These are phyloP conservation scores for Agrenia bidenticulata DNA, from an alignment of 2,888 invertebrate genomes.

Conservation along the genomic window DNA sequence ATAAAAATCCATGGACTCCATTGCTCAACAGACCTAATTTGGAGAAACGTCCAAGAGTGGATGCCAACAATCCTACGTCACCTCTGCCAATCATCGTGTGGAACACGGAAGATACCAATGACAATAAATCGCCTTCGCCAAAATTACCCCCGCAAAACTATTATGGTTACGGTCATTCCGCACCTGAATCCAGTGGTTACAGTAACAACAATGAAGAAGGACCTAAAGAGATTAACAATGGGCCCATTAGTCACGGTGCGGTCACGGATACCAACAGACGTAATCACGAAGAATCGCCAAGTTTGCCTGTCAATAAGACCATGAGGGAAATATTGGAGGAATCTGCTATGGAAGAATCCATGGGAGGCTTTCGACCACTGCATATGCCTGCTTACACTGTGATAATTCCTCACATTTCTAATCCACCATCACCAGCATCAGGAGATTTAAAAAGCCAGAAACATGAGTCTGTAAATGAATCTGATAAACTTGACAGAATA, in stretches of 20 bases:
- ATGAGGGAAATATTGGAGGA: not conserved
- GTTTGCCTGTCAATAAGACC: constrained; percentile 11
- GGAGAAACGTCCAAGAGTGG: constrained; percentile 49
- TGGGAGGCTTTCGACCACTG: constrained; percentile 38
- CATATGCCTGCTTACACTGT: constrained; percentile 48
- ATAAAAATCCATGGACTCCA: constrained; percentile 50
- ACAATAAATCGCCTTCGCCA: constrained; percentile 1
- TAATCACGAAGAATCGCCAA: constrained; percentile 6
- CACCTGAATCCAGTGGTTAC: not conserved
- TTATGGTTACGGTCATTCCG: constrained; percentile 40
- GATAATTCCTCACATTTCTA: constrained; percentile 50
- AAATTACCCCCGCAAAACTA: constrained; percentile 24
- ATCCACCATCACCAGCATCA: constrained; percentile 11
- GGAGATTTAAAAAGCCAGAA: not conserved
- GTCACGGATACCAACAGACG: not conserved
- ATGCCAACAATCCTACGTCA: constrained; percentile 24
- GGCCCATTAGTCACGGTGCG: constrained; percentile 29
- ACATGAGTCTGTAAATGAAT: not conserved
- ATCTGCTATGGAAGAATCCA: constrained; percentile 13
- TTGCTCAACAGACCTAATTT: constrained; percentile 47
- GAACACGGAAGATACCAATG: constrained; percentile 35
- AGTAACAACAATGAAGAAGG: constrained; percentile 10
- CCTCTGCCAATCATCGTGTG: constrained; percentile 38
- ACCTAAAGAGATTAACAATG: constrained; percentile 19
- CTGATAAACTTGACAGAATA: not conserved